Conservation (phyloP, 1,140 invertebrate genomes). For the Homarus americanus region DNA sequence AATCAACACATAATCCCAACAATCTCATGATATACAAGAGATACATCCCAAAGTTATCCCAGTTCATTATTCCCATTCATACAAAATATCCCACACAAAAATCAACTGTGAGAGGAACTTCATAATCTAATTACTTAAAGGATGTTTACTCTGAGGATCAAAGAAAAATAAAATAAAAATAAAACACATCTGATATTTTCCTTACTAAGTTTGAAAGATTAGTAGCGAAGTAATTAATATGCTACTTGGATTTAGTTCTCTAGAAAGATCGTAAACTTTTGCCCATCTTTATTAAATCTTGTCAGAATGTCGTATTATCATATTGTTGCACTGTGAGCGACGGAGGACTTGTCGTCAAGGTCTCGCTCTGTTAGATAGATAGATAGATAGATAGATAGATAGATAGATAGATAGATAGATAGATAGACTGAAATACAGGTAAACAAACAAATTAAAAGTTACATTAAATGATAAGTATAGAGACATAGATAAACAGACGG, state of each 20-base stretch:
- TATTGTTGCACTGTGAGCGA: constrained; percentile 30
- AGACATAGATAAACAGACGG: too few relatives aligned
- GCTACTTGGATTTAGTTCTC: constrained; percentile 59
- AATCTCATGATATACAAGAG: too few relatives aligned
- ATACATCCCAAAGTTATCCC: too few relatives aligned
- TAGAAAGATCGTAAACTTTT: constrained; percentile 42
- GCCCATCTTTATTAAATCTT: not conserved
- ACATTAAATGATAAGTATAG: too few relatives aligned
- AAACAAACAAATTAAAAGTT: too few relatives aligned
- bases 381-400: not conserved
- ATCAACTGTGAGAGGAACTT: too few relatives aligned
- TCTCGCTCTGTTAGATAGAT: not conserved
- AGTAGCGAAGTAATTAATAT: constrained; percentile 61
- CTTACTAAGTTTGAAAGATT: constrained; percentile 57
- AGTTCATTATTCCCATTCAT: too few relatives aligned
- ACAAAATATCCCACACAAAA: too few relatives aligned
- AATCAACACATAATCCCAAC: too few relatives aligned
- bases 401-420: too few relatives aligned
- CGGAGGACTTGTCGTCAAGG: not conserved
- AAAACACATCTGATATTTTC: not conserved
- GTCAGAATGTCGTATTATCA: constrained; percentile 47
- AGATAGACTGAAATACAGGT: too few relatives aligned
- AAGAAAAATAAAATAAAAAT: constrained; percentile 21
- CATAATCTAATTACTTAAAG: constrained; percentile 55
- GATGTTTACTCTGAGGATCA: constrained; percentile 46